Base-by-base conservation (phyloP, 2,797 vertebrate species). In the Oreortyx pictus region DNA sequence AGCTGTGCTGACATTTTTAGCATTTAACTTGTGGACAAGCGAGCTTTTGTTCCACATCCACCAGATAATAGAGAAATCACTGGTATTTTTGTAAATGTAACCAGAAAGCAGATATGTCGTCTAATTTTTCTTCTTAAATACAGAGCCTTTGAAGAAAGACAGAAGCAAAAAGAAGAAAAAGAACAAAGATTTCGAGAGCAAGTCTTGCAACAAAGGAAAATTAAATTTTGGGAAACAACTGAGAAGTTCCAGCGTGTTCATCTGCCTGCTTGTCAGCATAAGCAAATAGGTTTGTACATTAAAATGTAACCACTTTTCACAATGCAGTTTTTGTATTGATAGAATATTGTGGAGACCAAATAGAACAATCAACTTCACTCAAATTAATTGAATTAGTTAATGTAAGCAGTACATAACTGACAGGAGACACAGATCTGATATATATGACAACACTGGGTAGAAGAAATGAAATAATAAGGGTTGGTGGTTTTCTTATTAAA, bases 121-220 rank as follows among this genome's bases (percentile, higher is more conserved):
- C 85, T 92, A 14, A 25, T 78, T 91, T 86, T 82, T 27, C n/a
- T 94, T 91, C 81, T 94, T 92, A 86, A 93, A 95, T 89, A 70
- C 89, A 99, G 99, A 98, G 98, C 97, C 91, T 97, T 99, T 95
- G 98, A 99, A 96, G 98, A 99, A 75, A 98, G 96, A 94, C 95
- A 89, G 89, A 98, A 96, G 90, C 98, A 98, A 93, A 97, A 98
- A 96, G 98, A 98, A 84, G 95, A 98, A 91, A 98, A 97, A 96
- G 98, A 99, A 91, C 94, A 98, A 73, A 98, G 85, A 86, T 95
- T 98, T 86, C 98, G 98, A 92, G 98, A 99, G 71, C 97, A 97
- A 68, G 96, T 99, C 93, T 97, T 99, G 37, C 98, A 98, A 72
- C 98, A 98, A 86, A 98, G 99, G 86, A 98, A 98, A 79, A 97